Evolutionary conservation across 2,888 invertebrate genomes (phyloP), one percentile per base, ranked within the genome.

Genomic region (Ischnus inquisitorius): DNA sequence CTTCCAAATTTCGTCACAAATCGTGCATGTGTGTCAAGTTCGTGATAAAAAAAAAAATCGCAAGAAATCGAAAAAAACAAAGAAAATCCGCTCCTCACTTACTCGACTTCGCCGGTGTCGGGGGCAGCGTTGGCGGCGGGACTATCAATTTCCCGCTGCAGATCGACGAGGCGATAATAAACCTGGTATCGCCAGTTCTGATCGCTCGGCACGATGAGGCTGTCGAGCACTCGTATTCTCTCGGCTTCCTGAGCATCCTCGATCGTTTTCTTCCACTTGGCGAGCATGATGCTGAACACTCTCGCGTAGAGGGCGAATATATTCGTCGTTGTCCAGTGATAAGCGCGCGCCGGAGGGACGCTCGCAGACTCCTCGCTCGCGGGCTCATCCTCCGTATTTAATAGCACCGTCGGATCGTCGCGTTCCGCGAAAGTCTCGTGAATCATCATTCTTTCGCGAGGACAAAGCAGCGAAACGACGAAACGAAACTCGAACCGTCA

Each of bases 171-270:
- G 82, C 94, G 94, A 90, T 96, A 96, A 90, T 97, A 97, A 90
- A 96, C 95, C 86, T 95, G 95, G 54, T 95, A 94, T 81, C 96
- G 94, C 95, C 96, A 97, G 46, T 95, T 95, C 87, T 95, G 95
- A 89, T 97, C 96, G 89, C 97, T 97, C 10, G 97, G 96, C 51
- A 97, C 94, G 48, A 96, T 94, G 80, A 96, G 94, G 57, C 94
- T 94, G 84, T 95, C 95, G 12, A 94, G 93, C 85, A 95, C 95
- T 43, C 91, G 93, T 14, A 77, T 54, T 51, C 85, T 81, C 67
- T 89, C 86, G 22, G 89, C 88, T 3, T 90, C 89, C 28, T 90
- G 86, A 3, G 78, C 43, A 5, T 84, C 72, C 2, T 79, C 86
- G 34, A 85, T 78, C 0, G 68, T 79, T 64, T 86, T 79, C 64